phyloP scores from a whole-genome alignment of 2,113 vertebrate species.

The Haliaeetus leucogaster region DNA sequence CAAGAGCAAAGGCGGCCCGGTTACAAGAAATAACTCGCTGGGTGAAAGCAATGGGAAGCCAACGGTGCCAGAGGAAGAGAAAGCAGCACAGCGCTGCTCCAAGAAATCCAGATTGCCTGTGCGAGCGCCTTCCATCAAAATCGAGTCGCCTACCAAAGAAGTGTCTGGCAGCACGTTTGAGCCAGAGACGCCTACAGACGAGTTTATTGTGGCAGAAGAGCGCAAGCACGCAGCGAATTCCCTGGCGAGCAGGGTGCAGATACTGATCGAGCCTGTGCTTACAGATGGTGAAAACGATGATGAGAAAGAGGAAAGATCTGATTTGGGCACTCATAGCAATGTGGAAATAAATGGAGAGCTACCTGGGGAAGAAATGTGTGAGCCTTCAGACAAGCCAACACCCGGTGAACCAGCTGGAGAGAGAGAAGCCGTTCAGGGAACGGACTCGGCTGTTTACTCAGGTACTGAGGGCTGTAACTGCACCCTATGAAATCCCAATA shows the following conservation, averaged over 20 bases:
- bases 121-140: slow-evolving; percentile 1
- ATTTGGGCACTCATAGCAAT: background rate
- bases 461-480: slow-evolving; percentile 12
- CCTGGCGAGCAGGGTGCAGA: slow-evolving; percentile 38
- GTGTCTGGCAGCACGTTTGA: background rate
- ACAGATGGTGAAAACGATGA: background rate
- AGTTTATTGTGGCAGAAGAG: background rate
- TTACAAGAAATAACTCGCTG: background rate
- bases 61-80: slow-evolving; percentile 23
- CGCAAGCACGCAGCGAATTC: background rate
- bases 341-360: slow-evolving; percentile 12
- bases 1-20: slow-evolving; percentile 22
- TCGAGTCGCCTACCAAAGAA: background rate
- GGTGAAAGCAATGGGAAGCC: slow-evolving; percentile 14
- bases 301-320: background rate
- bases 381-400: background rate
- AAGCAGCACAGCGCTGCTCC: background rate
- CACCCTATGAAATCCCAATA: background rate
- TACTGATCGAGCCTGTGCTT: slow-evolving; percentile 57
- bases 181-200: background rate
- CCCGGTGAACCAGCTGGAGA: background rate
- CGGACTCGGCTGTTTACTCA: slow-evolving; percentile 32
- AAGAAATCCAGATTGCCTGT: slow-evolving; percentile 68
- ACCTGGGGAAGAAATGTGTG: background rate
- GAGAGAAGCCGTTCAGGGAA: background rate